phyloP scores from a whole-genome alignment of 2,888 invertebrate genomes.

The Philonicus albiceps region DNA sequence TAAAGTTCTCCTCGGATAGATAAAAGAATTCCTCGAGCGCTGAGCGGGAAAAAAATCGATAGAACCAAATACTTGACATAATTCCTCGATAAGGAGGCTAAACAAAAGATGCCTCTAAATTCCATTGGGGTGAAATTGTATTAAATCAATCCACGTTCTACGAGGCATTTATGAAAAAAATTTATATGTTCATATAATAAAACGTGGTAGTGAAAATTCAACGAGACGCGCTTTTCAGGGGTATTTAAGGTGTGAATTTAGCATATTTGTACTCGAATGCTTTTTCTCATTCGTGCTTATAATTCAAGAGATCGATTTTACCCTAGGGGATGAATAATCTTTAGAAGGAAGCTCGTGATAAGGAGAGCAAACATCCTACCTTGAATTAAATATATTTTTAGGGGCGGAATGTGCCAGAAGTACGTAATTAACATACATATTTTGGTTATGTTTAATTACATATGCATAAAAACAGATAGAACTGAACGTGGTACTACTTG shows the following conservation, averaged over 20 bases:
- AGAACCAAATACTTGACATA: constrained; percentile 5
- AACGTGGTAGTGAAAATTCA: background rate
- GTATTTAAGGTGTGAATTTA: background rate
- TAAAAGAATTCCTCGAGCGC: background rate
- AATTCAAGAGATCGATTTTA: background rate
- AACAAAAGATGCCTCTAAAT: background rate
- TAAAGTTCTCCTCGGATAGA: background rate
- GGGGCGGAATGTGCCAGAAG: background rate
- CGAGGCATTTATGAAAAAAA: background rate
- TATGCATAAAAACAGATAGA: background rate
- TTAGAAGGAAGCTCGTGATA: background rate
- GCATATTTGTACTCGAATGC: background rate
- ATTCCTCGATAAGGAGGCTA: constrained; percentile 4
- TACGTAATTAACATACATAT: background rate
- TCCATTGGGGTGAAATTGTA: background rate
- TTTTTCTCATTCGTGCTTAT: background rate
- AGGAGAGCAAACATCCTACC: background rate
- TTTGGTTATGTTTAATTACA: background rate
- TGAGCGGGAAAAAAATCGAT: background rate
- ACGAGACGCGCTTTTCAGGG: background rate
- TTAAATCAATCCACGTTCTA: background rate
- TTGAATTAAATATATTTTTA: background rate
- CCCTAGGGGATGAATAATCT: background rate
- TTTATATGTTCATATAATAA: background rate
- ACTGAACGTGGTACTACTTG: background rate